These are phyloP conservation scores for Perizoma affinitatum DNA, from an alignment of 2,888 invertebrate species.

Conservation along the genomic window DNA sequence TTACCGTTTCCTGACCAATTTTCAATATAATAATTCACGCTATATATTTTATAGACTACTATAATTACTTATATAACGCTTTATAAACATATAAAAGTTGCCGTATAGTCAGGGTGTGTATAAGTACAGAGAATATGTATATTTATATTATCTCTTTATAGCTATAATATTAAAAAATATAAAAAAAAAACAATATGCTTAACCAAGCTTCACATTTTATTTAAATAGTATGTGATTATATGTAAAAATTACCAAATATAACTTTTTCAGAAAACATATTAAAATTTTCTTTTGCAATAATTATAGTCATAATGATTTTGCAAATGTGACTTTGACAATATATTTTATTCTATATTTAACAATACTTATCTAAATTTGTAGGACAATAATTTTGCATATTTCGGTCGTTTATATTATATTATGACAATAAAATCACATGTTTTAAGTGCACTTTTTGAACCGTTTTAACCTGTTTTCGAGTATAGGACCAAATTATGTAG, in stretches of 20 bases:
- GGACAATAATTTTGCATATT: constrained; percentile 47
- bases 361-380: constrained; percentile 20
- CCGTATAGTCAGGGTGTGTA: constrained; percentile 60
- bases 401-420: constrained; percentile 21
- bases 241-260: too few relatives aligned
- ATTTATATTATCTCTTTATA: constrained; percentile 5
- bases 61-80: constrained; percentile 13
- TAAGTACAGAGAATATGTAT: constrained; percentile 26
- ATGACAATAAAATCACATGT: constrained; percentile 41
- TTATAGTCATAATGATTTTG: constrained; percentile 46
- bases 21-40: constrained; percentile 27
- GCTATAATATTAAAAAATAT: background rate
- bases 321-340: constrained; percentile 77
- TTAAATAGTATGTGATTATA: too few relatives aligned
- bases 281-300: constrained; percentile 35
- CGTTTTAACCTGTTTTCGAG: constrained; percentile 36
- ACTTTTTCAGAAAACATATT: background rate
- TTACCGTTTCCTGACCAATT: constrained; percentile 48
- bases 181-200: background rate
- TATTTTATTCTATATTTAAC: constrained; percentile 45
- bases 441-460: constrained; percentile 42
- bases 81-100: constrained; percentile 37
- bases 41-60: constrained; percentile 24
- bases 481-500: constrained; percentile 53
- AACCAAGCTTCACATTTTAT: too few relatives aligned